Evolutionary conservation across 1,140 invertebrate genomes (phyloP), one percentile per base, ranked within the genome.

Genomic region (Liolophura sinensis): DNA sequence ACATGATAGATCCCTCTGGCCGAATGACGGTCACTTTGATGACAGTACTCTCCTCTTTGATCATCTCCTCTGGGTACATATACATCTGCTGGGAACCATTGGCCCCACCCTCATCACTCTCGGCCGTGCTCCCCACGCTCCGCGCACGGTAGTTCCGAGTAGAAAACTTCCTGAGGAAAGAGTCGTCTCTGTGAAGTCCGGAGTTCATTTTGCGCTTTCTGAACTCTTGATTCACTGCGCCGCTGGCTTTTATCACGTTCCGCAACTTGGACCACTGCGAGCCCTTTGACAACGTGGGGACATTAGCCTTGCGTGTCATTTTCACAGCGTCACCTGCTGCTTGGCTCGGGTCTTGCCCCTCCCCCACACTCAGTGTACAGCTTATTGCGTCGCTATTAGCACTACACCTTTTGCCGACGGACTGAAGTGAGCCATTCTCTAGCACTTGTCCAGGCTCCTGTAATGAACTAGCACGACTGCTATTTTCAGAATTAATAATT

Each of bases 141-240:
- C 57, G 50, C 20, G 67, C 52, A 14, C 71, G 69, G 14, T 73
- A 75, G 81, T 96, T 94, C 62, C 94, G 86, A 0, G 94, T 96
- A 14, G 94, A 96, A 85, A 98, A 98, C 69, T 94, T 88, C 81
- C 95, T 94, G 67, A 98, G 86, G 80, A 97, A 98, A 0, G 95
- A 97, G 79, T 97, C 95, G 85, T 97, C 94, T 58, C 95, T 88
- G 78, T 96, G 93, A 69, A 97, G 85, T 1, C 92, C 90, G 25
- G 92, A 91, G 31, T 40, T 40, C 31, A 40, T 40, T 40, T 40
- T 40, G 75, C 94, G 94, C 84, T 92, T 91, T 67, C 78, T 79
- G 14, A 81, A 82, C 47, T 82, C 81, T n/a, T 65, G 54, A 51
- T 83, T 79, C 78, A 97, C 94, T 46, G 93, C 94, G 49, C 92